Evolutionary conservation across 2,797 vertebrate genomes (phyloP).

Genomic region (Pseudomugil gertrudae): DNA sequence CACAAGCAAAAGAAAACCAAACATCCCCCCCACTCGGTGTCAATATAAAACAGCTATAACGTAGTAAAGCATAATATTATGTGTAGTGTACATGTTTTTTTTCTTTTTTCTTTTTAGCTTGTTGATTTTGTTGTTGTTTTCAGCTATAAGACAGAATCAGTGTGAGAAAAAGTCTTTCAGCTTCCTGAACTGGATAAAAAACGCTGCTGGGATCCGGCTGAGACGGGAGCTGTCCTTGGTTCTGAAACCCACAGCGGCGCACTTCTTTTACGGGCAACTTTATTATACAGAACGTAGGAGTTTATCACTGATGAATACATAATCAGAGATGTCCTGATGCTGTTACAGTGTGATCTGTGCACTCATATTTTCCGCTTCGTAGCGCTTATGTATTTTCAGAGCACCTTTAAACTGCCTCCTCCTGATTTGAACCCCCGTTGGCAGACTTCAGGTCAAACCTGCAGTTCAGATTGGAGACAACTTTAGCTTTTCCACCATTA

Average conservation of each 20-base stretch:
- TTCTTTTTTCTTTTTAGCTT: too few species aligned
- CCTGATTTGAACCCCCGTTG: constrained; percentile 28
- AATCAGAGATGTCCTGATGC: constrained; percentile 21
- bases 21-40: too few species aligned
- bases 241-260: constrained; percentile 34
- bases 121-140: too few species aligned
- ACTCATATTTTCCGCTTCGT: constrained; percentile 15
- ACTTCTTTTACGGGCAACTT: constrained; percentile 4
- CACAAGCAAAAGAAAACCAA: too few species aligned
- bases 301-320: constrained; percentile 27
- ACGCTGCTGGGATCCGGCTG: too few species aligned
- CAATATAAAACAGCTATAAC: too few species aligned
- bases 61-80: too few species aligned
- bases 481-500: constrained; percentile 27
- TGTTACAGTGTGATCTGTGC: neutral
- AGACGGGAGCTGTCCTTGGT: constrained; percentile 50
- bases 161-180: too few species aligned
- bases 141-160: too few species aligned
- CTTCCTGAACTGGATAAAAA: too few species aligned
- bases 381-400: constrained; percentile 20
- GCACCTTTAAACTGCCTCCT: constrained; percentile 39
- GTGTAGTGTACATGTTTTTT: too few species aligned
- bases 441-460: constrained; percentile 46
- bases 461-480: constrained; percentile 30
- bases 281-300: constrained; percentile 5